Percentiles rank a stretch among this genome's conserved stretches.
Conservation (phyloP, 2,888 invertebrate genomes). For the Aquatica leii region DNA sequence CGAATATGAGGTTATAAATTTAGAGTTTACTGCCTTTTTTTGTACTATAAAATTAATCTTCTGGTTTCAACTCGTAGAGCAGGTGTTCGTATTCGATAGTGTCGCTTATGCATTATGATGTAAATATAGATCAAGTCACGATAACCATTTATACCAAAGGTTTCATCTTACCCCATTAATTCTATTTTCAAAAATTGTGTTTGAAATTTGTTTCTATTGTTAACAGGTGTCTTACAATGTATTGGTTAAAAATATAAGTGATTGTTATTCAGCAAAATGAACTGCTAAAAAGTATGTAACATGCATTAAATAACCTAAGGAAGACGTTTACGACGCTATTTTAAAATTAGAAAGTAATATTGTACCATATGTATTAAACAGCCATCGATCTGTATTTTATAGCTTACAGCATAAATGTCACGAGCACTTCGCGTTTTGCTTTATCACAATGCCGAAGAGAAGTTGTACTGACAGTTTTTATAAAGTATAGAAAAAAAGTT, state of each 20-base stretch:
- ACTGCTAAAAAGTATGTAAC: slow-evolving; percentile 27
- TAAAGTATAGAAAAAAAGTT: not conserved
- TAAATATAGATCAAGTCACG: slow-evolving; percentile 41
- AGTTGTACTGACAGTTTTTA: not conserved
- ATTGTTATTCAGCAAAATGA: slow-evolving; percentile 20
- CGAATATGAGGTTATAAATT: slow-evolving; percentile 27
- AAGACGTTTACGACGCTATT: slow-evolving; percentile 45
- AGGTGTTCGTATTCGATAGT: slow-evolving; percentile 39
- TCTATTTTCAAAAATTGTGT: slow-evolving; percentile 24
- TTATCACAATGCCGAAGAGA: slow-evolving; percentile 24
- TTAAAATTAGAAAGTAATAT: slow-evolving; percentile 47
- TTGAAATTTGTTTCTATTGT: slow-evolving; percentile 4
- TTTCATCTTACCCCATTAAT: slow-evolving; percentile 18
- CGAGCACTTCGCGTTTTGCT: slow-evolving; percentile 27
- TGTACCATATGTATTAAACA: slow-evolving; percentile 37
- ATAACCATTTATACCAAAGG: slow-evolving; percentile 38
- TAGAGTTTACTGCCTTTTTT: slow-evolving; percentile 31
- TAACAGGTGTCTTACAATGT: slow-evolving; percentile 21
- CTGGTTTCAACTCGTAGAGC: slow-evolving; percentile 28
- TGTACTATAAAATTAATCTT: slow-evolving; percentile 32
- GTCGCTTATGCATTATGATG: slow-evolving; percentile 36
- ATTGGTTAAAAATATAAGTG: slow-evolving; percentile 17
- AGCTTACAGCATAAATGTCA: slow-evolving; percentile 39
- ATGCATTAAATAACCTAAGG: slow-evolving; percentile 33
- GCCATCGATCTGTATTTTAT: slow-evolving; percentile 42